phyloP scores from a whole-genome alignment of 1,140 invertebrate species.

The Drosophila triauraria region DNA sequence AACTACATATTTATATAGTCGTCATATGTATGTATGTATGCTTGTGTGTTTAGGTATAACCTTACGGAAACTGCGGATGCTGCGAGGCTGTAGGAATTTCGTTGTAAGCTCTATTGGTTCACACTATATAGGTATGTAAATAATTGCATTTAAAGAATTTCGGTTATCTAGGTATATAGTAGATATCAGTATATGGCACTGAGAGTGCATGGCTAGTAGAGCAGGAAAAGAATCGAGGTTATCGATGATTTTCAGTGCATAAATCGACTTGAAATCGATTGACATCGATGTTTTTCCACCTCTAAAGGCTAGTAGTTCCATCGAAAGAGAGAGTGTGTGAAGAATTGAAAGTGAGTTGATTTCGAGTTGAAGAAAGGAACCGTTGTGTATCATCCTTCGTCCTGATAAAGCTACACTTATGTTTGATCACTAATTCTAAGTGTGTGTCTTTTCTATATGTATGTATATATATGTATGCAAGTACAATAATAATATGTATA shows the following conservation, averaged over 20 bases:
- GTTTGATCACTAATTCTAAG: constrained; percentile 56
- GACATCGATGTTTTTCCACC: too few relatives aligned
- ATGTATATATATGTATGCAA: constrained; percentile 56
- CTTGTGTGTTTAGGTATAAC: constrained; percentile 13
- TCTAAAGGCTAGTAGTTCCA: neutral
- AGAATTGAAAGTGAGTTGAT: constrained; percentile 3
- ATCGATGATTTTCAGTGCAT: too few relatives aligned
- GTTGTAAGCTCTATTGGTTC: constrained; percentile 74
- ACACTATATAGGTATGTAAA: constrained; percentile 31
- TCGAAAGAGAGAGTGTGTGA: constrained; percentile 17
- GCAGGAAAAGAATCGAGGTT: too few relatives aligned
- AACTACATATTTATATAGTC: constrained; percentile 26
- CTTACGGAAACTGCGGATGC: constrained; percentile 26
- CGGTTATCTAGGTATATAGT: constrained; percentile 38
- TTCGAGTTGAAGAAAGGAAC: constrained; percentile 65
- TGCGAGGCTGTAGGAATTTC: constrained; percentile 66
- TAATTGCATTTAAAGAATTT: constrained; percentile 40
- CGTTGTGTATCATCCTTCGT: constrained; percentile 56
- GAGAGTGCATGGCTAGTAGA: constrained; percentile 21
- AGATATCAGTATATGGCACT: constrained; percentile 25
- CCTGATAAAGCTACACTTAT: constrained; percentile 65
- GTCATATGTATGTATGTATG: constrained; percentile 15
- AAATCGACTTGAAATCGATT: too few relatives aligned
- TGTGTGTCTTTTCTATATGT: constrained; percentile 41
- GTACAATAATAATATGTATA: constrained; percentile 64